Evolutionary conservation across 2,797 vertebrate genomes (phyloP).

Genomic region (Mus caroli): DNA sequence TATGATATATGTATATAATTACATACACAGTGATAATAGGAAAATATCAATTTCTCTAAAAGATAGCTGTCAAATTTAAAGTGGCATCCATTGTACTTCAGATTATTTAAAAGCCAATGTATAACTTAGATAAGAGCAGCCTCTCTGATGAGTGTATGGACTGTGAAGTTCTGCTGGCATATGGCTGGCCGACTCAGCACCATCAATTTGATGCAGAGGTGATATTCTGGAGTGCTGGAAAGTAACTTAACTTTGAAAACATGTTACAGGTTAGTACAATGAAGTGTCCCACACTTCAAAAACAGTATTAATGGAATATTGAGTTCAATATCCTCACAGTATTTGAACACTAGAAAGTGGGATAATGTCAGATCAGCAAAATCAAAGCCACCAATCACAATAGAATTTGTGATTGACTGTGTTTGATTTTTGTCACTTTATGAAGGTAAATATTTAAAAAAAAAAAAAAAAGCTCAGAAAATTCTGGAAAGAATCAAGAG

Average conservation of each 20-base stretch:
- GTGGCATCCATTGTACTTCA: not conserved
- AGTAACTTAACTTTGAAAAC: not conserved
- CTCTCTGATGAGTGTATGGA: not conserved
- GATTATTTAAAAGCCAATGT: not conserved
- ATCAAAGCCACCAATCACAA: not conserved
- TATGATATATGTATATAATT: not conserved
- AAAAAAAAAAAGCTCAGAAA: not conserved
- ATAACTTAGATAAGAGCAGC: not conserved
- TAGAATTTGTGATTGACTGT: not conserved
- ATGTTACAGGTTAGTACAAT: not conserved
- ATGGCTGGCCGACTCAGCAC: not conserved
- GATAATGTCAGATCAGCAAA: not conserved
- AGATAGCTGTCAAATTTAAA: not conserved
- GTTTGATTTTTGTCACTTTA: not conserved
- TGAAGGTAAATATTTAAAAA: not conserved
- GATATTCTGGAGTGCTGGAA: not conserved
- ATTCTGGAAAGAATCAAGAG: not conserved
- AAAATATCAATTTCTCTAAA: not conserved
- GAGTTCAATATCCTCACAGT: not conserved
- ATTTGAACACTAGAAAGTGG: not conserved
- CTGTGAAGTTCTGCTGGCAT: not conserved
- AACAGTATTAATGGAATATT: not conserved
- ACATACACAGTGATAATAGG: not conserved
- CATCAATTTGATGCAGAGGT: not conserved
- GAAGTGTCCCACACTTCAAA: not conserved